Evolutionary conservation across 2,888 invertebrate species (phyloP), one percentile per base, ranked within the genome.

Genomic region (Malthinus seriepunctatus): DNA sequence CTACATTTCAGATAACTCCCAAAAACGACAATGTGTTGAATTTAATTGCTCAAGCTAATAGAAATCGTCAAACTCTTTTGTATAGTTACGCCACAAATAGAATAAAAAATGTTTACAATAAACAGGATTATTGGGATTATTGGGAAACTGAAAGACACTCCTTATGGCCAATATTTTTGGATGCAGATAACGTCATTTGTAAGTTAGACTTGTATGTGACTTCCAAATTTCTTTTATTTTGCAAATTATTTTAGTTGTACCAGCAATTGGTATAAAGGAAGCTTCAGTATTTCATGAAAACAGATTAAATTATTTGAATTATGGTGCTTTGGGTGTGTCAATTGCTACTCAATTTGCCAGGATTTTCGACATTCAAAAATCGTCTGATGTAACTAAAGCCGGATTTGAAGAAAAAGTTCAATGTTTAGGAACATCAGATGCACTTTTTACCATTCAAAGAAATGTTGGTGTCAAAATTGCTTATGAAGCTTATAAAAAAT

Each of bases 21-120:
- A 44, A 49, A 8, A 45, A 34, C 33, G 32, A 32, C 2, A 35
- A n/a, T 7, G 44, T 56, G 8, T 14, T 56, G 11, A 23, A 23
- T 44, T 50, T 56, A 35, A n/a, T 56, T 7, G 50, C 50, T 2
- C 45, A 49, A 44, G 56, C 45, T n/a, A 48, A 42, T 9, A 49
- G 45, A 32, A 56, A 56, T 12, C 31, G 14, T 7, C 45, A 44
- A 32, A 45, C 49, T 3, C n/a, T 31, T 8, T 6, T 44, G 9
- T 56, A 42, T 10, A 44, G 33, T 1, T 7, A 44, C 14, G 11
- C 44, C 10, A 50, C 33, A 9, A 23, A 33, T n/a, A 15, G 8
- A 2, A 8, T 9, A 37, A 15, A 23, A n/a, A 54, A 33, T 42
- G 5, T 54, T 7, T 54, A 47, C 7, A 38, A 54, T 8, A 54